A percentile compares a stretch with the other conserved stretches of the same genome.
Evolutionary conservation across 2,888 invertebrate species (phyloP).

Genomic region (Hypercompe scribonia): DNA sequence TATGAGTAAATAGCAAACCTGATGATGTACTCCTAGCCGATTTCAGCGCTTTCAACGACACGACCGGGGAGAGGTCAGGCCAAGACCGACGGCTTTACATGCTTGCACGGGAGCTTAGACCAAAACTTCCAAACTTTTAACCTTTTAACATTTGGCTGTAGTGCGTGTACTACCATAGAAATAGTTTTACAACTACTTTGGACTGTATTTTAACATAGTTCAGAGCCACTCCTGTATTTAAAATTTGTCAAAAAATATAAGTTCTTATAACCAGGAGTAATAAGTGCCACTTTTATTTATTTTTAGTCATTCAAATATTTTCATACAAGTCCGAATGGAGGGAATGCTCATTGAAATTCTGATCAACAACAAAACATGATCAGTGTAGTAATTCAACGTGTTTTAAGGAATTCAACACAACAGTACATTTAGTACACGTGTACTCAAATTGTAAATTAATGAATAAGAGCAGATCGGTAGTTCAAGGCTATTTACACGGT

Average conservation of each 20-base stretch:
- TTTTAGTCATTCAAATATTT: neutral
- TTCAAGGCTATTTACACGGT: neutral
- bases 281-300: neutral
- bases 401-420: neutral
- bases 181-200: too few species aligned
- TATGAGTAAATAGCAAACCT: too few species aligned
- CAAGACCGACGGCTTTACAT: too few species aligned
- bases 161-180: too few species aligned
- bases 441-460: conserved; percentile 8
- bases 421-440: conserved; percentile 7
- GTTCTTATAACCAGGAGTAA: neutral
- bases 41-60: too few species aligned
- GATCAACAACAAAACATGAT: neutral
- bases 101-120: too few species aligned
- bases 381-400: neutral
- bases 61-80: too few species aligned
- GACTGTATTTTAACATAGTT: too few species aligned
- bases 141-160: too few species aligned
- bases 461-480: neutral
- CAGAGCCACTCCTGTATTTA: too few species aligned
- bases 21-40: too few species aligned
- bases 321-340: neutral
- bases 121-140: too few species aligned
- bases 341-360: neutral
- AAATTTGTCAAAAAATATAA: neutral